phyloP scores from a whole-genome alignment of 2,888 invertebrate genomes.

The Adelognathus sp. region DNA sequence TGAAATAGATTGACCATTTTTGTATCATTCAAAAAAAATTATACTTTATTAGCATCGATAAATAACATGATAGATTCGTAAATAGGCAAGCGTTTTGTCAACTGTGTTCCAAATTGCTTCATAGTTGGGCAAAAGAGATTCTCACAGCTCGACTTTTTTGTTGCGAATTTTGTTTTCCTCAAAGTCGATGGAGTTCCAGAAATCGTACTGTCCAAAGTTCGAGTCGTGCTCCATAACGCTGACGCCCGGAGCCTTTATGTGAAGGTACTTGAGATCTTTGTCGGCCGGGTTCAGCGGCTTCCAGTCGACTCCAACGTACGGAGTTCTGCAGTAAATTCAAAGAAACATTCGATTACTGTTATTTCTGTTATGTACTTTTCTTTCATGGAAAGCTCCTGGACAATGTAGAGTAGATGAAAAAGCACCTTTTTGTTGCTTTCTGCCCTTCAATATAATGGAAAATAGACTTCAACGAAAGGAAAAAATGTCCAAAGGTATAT shows the following conservation, averaged over 20 bases:
- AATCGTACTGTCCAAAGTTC: conserved; percentile 83
- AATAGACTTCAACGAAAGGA: too few relatives aligned
- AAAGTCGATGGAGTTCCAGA: conserved; percentile 85
- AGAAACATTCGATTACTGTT: neutral
- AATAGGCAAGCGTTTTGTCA: neutral
- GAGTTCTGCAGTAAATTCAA: conserved; percentile 77
- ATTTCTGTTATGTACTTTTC: neutral
- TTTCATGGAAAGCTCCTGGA: neutral
- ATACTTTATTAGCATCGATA: neutral
- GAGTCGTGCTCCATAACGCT: conserved; percentile 79
- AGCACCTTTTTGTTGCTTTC: too few relatives aligned
- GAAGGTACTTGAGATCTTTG: conserved; percentile 82
- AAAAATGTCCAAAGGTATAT: too few relatives aligned
- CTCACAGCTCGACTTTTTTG: conserved; percentile 57
- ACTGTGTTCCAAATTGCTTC: neutral
- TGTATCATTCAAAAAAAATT: neutral
- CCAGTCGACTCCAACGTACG: conserved; percentile 82
- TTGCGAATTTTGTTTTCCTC: conserved; percentile 84
- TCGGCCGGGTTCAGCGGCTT: conserved; percentile 80
- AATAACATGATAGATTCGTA: neutral
- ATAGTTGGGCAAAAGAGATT: neutral
- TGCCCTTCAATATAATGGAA: too few relatives aligned
- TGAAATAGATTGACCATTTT: neutral
- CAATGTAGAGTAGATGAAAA: neutral
- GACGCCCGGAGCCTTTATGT: conserved; percentile 82